Percentiles rank a stretch among this genome's conserved stretches.
These are phyloP conservation scores for Pipistrellus nathusii DNA, from an alignment of 2,797 vertebrate species.

Conservation along the genomic window DNA sequence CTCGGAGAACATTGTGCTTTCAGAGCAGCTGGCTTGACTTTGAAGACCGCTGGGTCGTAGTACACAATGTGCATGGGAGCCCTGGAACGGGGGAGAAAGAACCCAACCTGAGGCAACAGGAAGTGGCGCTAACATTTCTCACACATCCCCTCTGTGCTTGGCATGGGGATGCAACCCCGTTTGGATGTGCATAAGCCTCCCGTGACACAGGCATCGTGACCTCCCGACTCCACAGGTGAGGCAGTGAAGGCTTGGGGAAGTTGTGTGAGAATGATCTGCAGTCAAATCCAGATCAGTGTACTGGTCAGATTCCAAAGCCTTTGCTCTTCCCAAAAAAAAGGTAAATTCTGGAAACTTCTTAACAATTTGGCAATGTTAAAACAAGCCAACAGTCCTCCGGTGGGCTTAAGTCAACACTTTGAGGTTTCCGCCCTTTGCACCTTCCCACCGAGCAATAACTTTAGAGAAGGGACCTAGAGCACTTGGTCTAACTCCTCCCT, in stretches of 20 bases:
- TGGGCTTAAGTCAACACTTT: not conserved
- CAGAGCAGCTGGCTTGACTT: conserved; percentile 83
- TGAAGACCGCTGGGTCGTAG: conserved; percentile 80
- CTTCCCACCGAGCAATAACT: not conserved
- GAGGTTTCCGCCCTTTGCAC: not conserved
- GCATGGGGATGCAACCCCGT: not conserved
- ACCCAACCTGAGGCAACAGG: not conserved
- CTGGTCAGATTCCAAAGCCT: conserved; percentile 6
- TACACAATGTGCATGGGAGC: not conserved
- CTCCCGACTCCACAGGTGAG: not conserved
- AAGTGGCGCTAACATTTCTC: not conserved
- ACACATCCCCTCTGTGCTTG: not conserved
- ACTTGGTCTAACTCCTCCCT: not conserved
- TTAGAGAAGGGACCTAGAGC: not conserved
- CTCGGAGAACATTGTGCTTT: conserved; percentile 83
- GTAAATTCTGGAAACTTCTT: conserved; percentile 53
- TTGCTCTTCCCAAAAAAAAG: not conserved
- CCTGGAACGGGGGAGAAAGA: conserved; percentile 74
- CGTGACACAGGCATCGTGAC: not conserved
- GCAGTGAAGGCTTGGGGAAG: not conserved
- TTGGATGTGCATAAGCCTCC: not conserved
- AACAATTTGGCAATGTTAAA: not conserved
- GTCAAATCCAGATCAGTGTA: not conserved
- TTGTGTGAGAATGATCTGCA: not conserved
- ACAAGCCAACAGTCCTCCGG: not conserved